Evolutionary conservation across 2,888 invertebrate species (phyloP).

Genomic region (Caenorhabditis japonica): DNA sequence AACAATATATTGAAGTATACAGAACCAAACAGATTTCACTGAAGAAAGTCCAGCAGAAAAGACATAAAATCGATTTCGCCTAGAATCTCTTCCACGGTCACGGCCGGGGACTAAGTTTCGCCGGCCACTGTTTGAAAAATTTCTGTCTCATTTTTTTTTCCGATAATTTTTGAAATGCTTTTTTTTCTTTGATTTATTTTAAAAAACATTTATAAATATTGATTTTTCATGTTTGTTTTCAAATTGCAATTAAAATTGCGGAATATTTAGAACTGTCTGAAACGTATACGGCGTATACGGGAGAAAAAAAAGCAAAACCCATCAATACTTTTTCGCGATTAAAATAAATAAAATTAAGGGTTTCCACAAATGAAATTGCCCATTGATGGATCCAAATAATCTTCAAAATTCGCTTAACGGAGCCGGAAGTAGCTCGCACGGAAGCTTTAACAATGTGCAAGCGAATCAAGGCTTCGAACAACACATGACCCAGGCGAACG

Average conservation of each 20-base stretch:
- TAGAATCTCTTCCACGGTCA: too few relatives aligned
- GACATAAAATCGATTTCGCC: too few relatives aligned
- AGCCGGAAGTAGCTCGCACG: conserved; percentile 10
- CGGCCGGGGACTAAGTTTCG: too few relatives aligned
- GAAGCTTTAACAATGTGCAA: conserved; percentile 22
- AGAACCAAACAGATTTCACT: too few relatives aligned
- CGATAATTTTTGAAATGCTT: not conserved
- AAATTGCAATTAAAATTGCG: too few relatives aligned
- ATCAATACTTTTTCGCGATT: too few relatives aligned
- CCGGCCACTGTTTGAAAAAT: not conserved
- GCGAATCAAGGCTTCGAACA: conserved; percentile 35
- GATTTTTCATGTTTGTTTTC: not conserved
- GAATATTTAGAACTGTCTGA: conserved; percentile 85
- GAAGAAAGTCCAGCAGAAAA: too few relatives aligned
- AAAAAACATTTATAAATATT: too few relatives aligned
- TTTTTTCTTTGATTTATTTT: not conserved
- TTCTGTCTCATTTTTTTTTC: not conserved
- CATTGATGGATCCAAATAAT: conserved; percentile 47
- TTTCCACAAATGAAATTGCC: conserved; percentile 22
- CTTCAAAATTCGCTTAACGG: conserved; percentile 40
- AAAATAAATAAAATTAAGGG: not conserved
- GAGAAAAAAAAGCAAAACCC: too few relatives aligned
- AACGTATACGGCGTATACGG: too few relatives aligned
- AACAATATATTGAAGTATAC: too few relatives aligned
- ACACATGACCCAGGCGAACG: conserved; percentile 17